These are phyloP conservation scores for Pedetes capensis DNA, from an alignment of 2,113 vertebrate genomes.

Conservation along the genomic window DNA sequence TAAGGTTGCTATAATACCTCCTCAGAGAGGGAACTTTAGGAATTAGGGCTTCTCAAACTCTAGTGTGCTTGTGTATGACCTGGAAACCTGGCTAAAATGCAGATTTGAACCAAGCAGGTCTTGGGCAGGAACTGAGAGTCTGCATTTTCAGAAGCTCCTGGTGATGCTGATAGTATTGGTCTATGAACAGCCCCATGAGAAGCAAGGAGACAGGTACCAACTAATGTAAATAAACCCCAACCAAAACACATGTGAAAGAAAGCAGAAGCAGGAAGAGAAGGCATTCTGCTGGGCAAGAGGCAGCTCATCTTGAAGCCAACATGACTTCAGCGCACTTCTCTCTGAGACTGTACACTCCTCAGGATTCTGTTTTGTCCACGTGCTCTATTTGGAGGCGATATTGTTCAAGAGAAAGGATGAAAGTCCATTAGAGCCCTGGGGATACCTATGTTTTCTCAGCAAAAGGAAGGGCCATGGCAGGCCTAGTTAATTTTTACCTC, in stretches of 20 bases:
- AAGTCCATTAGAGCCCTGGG: not conserved
- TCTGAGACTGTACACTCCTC: not conserved
- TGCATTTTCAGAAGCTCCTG: not conserved
- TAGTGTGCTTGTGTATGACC: not conserved
- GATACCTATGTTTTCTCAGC: slow-evolving; percentile 34
- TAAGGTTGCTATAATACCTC: not conserved
- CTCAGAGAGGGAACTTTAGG: not conserved
- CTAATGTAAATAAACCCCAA: not conserved
- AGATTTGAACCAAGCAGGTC: not conserved
- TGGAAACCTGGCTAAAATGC: not conserved
- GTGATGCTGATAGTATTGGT: not conserved
- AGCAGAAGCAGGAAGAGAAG: not conserved
- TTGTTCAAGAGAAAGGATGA: slow-evolving; percentile 4
- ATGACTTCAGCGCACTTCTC: rapidly evolving
- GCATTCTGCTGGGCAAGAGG: rapidly evolving
- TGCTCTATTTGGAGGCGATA: not conserved
- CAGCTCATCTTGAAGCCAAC: not conserved
- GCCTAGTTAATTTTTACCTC: not conserved
- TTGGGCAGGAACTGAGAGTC: not conserved
- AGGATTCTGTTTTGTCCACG: not conserved
- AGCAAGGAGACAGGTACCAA: not conserved
- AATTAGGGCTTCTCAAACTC: not conserved
- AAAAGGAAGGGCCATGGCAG: not conserved
- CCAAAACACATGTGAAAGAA: not conserved
- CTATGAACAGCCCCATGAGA: not conserved